A percentile compares a stretch with the other conserved stretches of the same genome.
Conservation (phyloP, 2,888 invertebrate genomes). For the Stenchaetothrips biformis region DNA sequence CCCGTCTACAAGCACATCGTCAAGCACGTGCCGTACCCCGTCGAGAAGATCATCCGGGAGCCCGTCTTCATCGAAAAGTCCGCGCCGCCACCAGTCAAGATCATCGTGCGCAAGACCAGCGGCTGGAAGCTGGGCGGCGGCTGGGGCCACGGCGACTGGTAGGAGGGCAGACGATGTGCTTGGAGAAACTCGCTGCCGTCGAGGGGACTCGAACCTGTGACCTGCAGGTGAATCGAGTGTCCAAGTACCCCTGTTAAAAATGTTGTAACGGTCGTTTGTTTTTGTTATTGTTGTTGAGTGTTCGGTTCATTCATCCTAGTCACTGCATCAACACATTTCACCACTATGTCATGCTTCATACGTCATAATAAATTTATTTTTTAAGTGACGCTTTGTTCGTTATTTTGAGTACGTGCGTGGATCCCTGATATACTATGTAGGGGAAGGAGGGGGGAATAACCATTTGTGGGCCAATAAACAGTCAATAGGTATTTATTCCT, state of each 20-base stretch:
- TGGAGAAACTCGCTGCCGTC: not conserved
- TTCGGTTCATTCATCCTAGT: not conserved
- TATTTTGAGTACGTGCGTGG: not conserved
- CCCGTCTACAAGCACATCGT: conserved; percentile 10
- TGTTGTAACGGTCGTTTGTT: not conserved
- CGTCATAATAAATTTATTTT: conserved; percentile 5
- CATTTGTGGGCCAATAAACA: not conserved
- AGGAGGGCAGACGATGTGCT: not conserved
- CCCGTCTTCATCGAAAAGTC: conserved; percentile 5
- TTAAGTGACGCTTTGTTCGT: not conserved
- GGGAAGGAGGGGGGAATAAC: not conserved
- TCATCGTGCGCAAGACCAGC: conserved; percentile 8
- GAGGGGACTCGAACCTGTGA: not conserved
- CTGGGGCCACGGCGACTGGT: not conserved
- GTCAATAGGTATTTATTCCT: not conserved
- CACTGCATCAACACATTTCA: conserved; percentile 23
- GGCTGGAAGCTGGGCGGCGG: conserved; percentile 7
- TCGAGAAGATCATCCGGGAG: conserved; percentile 7
- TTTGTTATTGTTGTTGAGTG: not conserved
- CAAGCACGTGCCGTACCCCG: conserved; percentile 12
- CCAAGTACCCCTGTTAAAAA: too few relatives aligned
- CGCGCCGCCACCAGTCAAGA: not conserved
- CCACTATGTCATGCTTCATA: conserved; percentile 19
- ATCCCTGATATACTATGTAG: not conserved
- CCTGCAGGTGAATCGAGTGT: too few relatives aligned